Percentiles rank a stretch among this genome's conserved stretches.
phyloP scores from a whole-genome alignment of 2,888 invertebrate genomes.

The Dasypogon diadema region DNA sequence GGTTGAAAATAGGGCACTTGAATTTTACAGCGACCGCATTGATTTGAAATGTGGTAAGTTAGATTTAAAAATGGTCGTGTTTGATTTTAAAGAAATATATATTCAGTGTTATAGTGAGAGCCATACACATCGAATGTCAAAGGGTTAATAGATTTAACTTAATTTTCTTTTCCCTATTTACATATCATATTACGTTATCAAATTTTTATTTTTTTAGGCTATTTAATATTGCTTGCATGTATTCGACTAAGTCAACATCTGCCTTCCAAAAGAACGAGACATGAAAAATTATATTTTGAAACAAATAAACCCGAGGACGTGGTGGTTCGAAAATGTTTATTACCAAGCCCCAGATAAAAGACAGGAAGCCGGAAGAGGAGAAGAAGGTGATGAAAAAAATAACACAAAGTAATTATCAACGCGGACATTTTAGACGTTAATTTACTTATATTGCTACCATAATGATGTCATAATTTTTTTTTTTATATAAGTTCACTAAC shows the following conservation, averaged over 20 bases:
- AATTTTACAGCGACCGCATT: no score
- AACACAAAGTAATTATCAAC: slow-evolving; percentile 29
- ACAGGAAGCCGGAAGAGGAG: slow-evolving; percentile 5
- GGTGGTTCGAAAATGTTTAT: neutral
- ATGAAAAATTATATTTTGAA: slow-evolving; percentile 35
- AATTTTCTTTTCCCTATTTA: neutral
- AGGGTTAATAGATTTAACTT: no score
- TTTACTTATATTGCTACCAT: slow-evolving; percentile 33
- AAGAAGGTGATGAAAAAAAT: no score
- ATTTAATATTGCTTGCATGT: slow-evolving; percentile 39
- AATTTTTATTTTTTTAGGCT: neutral
- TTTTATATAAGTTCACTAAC: slow-evolving; percentile 37
- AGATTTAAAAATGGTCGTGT: no score
- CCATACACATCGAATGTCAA: no score
- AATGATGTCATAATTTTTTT: slow-evolving; percentile 41
- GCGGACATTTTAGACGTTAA: slow-evolving; percentile 38
- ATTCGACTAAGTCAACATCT: slow-evolving; percentile 32
- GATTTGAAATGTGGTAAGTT: no score
- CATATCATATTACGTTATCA: no score
- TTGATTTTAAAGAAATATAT: no score
- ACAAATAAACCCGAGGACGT: neutral
- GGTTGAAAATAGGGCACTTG: no score
- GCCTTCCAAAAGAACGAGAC: slow-evolving; percentile 35
- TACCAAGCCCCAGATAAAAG: neutral
- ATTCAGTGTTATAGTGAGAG: no score